A percentile compares a stretch with the other conserved stretches of the same genome.
Evolutionary conservation across 2,888 invertebrate species (phyloP).

Genomic region (Chalcis sispes): DNA sequence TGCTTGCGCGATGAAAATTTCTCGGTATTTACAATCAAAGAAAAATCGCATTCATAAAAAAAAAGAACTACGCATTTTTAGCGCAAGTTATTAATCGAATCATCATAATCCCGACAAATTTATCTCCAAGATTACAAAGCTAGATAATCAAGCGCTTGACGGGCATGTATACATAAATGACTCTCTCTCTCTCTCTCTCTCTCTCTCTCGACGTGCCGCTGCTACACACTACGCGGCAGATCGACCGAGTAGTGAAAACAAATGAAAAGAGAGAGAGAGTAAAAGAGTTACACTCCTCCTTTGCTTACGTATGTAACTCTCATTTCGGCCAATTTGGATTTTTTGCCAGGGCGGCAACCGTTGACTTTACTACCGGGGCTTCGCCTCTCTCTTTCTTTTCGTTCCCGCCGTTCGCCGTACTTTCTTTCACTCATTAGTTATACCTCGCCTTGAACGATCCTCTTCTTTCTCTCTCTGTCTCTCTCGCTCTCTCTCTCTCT

Average conservation of each 20-base stretch:
- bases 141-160: conserved; percentile 8
- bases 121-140: too few species aligned
- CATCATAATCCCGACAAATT: conserved; percentile 16
- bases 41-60: not conserved
- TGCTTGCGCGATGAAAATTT: not conserved
- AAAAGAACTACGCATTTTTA: not conserved
- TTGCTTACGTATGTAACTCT: conserved; percentile 67
- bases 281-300: conserved; percentile 59
- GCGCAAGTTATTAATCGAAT: not conserved
- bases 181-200: not conserved
- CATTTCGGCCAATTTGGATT: conserved; percentile 71
- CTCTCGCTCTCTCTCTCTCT: conserved; percentile 56
- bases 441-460: conserved; percentile 52
- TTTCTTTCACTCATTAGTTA: conserved; percentile 58
- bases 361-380: conserved; percentile 67
- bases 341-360: conserved; percentile 69
- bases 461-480: too few species aligned
- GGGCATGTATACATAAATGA: conserved; percentile 4
- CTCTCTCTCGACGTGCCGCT: not conserved
- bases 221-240: too few species aligned
- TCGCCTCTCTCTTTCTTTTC: conserved; percentile 48
- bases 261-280: not conserved
- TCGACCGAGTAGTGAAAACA: too few species aligned
- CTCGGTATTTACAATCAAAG: conserved; percentile 2
- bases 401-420: conserved; percentile 45